phyloP scores from a whole-genome alignment of 2,113 vertebrate genomes.

The Trachemys scripta region DNA sequence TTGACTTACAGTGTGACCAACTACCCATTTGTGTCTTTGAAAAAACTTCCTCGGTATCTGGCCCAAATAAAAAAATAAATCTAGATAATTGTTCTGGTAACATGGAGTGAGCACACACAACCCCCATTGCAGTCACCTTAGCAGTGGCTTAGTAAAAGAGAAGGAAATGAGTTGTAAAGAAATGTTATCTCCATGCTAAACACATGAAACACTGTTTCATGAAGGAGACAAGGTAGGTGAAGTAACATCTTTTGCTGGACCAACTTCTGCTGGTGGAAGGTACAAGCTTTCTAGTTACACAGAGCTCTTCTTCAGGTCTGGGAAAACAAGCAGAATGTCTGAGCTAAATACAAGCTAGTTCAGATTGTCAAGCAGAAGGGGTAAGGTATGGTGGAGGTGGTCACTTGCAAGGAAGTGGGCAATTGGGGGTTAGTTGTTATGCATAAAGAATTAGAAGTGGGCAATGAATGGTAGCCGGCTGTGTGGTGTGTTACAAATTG shows the following conservation, averaged over 20 bases:
- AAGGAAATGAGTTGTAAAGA: constrained; percentile 4
- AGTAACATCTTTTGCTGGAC: not conserved
- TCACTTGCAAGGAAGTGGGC: not conserved
- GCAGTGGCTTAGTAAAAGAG: not conserved
- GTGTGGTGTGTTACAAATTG: not conserved
- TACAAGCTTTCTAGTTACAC: not conserved
- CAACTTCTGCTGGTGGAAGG: not conserved
- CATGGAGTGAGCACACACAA: not conserved
- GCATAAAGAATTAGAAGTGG: not conserved
- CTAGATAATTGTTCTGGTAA: not conserved
- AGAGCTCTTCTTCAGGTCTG: not conserved
- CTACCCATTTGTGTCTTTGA: not conserved
- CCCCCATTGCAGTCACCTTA: not conserved
- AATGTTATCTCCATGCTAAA: not conserved
- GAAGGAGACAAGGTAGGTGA: not conserved
- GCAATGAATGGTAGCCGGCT: not conserved
- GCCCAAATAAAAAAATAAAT: not conserved
- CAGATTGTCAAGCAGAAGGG: not conserved
- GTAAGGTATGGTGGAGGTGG: not conserved
- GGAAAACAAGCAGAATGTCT: not conserved
- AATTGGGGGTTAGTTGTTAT: not conserved
- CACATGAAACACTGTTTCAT: not conserved
- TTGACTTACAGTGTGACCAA: not conserved
- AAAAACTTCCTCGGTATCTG: not conserved
- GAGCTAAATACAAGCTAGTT: not conserved